phyloP scores from a whole-genome alignment of 2,797 vertebrate genomes.

The Simalia tracyae region DNA sequence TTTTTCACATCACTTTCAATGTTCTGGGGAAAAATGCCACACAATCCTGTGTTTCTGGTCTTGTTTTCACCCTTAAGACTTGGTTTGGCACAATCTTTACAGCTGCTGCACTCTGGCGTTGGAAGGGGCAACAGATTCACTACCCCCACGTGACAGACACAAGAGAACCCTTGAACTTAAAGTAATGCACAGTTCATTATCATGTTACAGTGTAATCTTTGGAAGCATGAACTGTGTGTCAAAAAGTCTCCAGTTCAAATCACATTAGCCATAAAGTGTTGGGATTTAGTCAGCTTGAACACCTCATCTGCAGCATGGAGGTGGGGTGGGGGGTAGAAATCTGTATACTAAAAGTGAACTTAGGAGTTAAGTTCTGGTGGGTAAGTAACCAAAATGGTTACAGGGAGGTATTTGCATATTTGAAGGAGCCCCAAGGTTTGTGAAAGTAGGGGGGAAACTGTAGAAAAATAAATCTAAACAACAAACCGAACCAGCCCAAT shows the following conservation, averaged over 20 bases:
- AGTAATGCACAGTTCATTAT: not conserved
- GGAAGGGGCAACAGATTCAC: not conserved
- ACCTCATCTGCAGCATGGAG: not conserved
- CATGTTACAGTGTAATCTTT: not conserved
- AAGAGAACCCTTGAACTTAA: not conserved
- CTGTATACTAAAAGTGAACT: not conserved
- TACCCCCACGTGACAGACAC: no score
- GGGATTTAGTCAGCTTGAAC: not conserved
- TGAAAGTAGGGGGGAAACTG: not conserved
- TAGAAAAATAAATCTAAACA: not conserved
- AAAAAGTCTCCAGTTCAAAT: not conserved
- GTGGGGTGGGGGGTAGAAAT: not conserved
- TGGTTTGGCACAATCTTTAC: not conserved
- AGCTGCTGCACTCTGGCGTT: not conserved
- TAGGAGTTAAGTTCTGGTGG: not conserved
- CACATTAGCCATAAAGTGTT: not conserved
- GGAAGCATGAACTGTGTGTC: not conserved
- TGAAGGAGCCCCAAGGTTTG: not conserved
- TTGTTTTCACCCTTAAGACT: not conserved
- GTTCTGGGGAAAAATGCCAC: no score
- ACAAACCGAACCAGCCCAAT: not conserved
- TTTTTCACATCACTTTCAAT: not conserved
- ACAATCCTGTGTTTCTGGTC: not conserved
- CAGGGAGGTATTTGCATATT: not conserved
- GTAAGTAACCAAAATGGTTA: not conserved